Evolutionary conservation across 2,113 vertebrate genomes (phyloP), one percentile per base, ranked within the genome.

Genomic region (Edolisoma coerulescens): DNA sequence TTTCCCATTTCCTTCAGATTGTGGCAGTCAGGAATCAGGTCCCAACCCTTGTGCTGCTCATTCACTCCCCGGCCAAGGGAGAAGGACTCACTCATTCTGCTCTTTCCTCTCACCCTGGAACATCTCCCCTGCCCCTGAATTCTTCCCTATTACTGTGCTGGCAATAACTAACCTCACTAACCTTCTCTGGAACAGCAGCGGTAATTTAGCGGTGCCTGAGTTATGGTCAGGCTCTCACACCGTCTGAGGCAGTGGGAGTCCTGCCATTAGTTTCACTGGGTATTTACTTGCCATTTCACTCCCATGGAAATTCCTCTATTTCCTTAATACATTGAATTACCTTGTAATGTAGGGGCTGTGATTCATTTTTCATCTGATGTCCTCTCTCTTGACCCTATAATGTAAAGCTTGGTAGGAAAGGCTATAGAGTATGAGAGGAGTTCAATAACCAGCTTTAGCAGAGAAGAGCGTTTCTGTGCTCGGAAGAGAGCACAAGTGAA

Each of bases 41-140:
- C 71, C 79, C 64, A 78, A 11, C n/a, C 50, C 47, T 10, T 4
- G 1, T 12, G 35, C 9, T 37, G 12, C 63, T 81, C 30, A 2
- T 64, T 70, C 47, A 10, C 35, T 75, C 32, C 35, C 65, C 0
- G 0, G 27, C 39, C 0, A 0, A 67, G 41, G 57, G 42, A 83
- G 52, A 47, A 16, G n/a, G 26, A 28, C 24, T 2, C 1, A 19
- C 20, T 84, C 32, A 0, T 57, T 75, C 26, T 50, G 23, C 70
- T 91, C 1, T 64, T 91, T 75, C 61, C 49, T 71, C 90, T 71
- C 61, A 37, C 65, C 61, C 74, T 47, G 60, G 76, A 81, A 42
- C 42, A 50, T 5, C 1, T 39, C 30, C 27, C 67, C 86, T 78
- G 67, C 22, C 60, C 54, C 35, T 4, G 3, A 63, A 89, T 67